Base-by-base conservation (phyloP, 2,888 invertebrate genomes). In the Micropterix aruncella region DNA sequence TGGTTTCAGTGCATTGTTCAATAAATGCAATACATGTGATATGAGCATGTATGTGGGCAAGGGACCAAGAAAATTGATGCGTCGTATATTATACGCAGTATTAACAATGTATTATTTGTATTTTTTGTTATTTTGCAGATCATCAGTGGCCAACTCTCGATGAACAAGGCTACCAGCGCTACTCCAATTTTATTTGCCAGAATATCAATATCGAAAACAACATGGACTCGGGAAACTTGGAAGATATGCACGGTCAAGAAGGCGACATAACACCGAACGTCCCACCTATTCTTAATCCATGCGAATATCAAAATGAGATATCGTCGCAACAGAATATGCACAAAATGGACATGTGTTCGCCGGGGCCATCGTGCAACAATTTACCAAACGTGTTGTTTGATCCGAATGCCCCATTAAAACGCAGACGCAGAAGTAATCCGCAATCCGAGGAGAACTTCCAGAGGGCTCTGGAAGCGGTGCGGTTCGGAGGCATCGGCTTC, bases 71-170 rank as follows among this genome's bases (percentile, higher is more conserved):
- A n/a, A n/a, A n/a, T n/a, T n/a, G n/a, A n/a, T n/a, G n/a, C n/a
- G n/a, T n/a, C n/a, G n/a, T n/a, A n/a, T n/a, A n/a, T n/a, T n/a
- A n/a, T n/a, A n/a, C n/a, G n/a, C n/a, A n/a, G n/a, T n/a, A n/a
- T n/a, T n/a, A n/a, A n/a, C n/a, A n/a, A n/a, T n/a, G n/a, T n/a
- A n/a, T n/a, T n/a, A n/a, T n/a, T n/a, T n/a, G n/a, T n/a, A n/a
- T n/a, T n/a, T n/a, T n/a, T n/a, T n/a, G n/a, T n/a, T n/a, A n/a
- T n/a, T 70, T 77, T 78, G 77, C 80, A 85, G 85, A 83, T 75
- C 79, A 83, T 70, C 85, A 84, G 72, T 86, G 86, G 86, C 81
- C 81, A 67, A 80, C 85, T 74, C 77, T 85, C 78, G 85, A 86
- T 74, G 85, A 86, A 74, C 80, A 83, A 66, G 77, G 79, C 60